Base-by-base conservation (phyloP, 2,888 invertebrate genomes). In the Mactromeris polynyma region DNA sequence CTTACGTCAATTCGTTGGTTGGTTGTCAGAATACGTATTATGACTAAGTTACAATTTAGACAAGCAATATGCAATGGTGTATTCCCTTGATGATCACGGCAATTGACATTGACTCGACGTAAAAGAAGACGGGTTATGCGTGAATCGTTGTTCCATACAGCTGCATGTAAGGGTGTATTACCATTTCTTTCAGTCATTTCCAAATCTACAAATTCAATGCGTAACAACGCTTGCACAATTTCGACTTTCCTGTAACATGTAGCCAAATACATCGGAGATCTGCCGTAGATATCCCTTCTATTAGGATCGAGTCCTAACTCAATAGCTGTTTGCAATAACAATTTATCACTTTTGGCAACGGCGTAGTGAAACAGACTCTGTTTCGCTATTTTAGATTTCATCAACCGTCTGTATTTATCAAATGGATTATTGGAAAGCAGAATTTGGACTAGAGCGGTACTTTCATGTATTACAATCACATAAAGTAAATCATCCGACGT, bases 351-450 rank as follows among this genome's bases (percentile, higher is more conserved):
- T 40, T 64, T 86, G 42, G 51, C 31, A 9, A 85, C 69, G n/a
- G 89, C 89, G 21, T 83, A 36, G 54, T 89, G 89, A 83, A 81
- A 89, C n/a, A 89, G 21, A 17, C 79, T 79, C 36, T 79, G 83
- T 3, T 69, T 83, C 46, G 69, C 79, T 1, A 89, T 36, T 7
- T 51, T 40, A 19, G 80, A 83, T 78, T 86, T 83, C 14, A 58
- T 58, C 58, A 58, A 64, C 17, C 33, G 33, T 31, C 64, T 3
- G n/a, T 64, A 26, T 17, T 31, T 81, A 33, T 86, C 83, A 6
- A 21, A 26, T 42, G 33, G 73, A 36, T 86, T 73, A 42, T 83
- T 51, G 36, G 83, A 17, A 4, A 86, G 54, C n/a, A 89, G 26
- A 6, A 40, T 17, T 1, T 38, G 38, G 14, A 89, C 80, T 21